A percentile compares a stretch with the other conserved stretches of the same genome.
phyloP scores from a whole-genome alignment of 2,888 invertebrate species.

The Bugulina stolonifera region DNA sequence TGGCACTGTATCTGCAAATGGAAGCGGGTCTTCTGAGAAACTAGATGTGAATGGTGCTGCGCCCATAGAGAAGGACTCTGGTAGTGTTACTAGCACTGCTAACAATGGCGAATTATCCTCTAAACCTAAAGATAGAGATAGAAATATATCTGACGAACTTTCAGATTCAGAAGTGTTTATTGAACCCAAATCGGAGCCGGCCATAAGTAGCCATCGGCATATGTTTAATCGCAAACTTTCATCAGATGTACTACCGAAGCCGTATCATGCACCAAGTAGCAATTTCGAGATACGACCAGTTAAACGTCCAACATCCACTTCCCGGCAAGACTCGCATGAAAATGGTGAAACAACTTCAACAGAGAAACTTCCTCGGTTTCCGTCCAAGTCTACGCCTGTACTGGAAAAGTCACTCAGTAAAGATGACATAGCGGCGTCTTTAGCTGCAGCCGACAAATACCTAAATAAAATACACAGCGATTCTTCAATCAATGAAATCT shows the following conservation, averaged over 20 bases:
- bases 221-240: slow-evolving; percentile 2
- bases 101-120: background rate
- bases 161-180: slow-evolving; percentile 21
- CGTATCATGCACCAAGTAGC: slow-evolving; percentile 6
- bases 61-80: background rate
- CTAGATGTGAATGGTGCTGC: background rate
- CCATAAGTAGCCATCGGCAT: background rate
- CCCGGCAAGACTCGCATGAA: background rate
- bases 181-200: slow-evolving; percentile 17
- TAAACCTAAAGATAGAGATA: background rate
- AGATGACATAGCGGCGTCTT: slow-evolving; percentile 14
- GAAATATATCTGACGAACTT: background rate
- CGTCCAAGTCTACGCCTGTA: background rate
- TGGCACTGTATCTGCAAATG: background rate
- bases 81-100: background rate
- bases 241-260: slow-evolving; percentile 4
- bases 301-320: slow-evolving; percentile 1
- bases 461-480: slow-evolving; percentile 5
- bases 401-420: slow-evolving; percentile 16
- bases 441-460: slow-evolving; percentile 18
- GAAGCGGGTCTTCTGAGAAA: background rate
- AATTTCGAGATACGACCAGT: slow-evolving; percentile 1
- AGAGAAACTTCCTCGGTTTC: background rate
- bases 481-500: background rate
- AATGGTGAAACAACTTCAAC: background rate